Evolutionary conservation across 2,113 vertebrate species (phyloP), one percentile per base, ranked within the genome.

Genomic region (Entomyzon cyanotis): DNA sequence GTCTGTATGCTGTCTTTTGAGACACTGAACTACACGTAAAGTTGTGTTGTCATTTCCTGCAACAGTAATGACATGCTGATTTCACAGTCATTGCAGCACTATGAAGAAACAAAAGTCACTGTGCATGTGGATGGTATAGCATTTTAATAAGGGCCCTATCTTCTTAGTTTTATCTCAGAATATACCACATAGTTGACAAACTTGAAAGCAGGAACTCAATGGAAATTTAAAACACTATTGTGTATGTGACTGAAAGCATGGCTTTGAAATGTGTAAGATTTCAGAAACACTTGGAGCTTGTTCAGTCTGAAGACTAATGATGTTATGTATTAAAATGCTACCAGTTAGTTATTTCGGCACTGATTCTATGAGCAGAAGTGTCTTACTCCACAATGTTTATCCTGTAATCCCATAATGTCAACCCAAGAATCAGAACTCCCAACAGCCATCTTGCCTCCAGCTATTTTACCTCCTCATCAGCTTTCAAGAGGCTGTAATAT

Each of bases 391-490:
- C 70, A 55, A 18, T 77, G 67, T 93, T 94, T 94, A 85, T 80
- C 70, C 78, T 76, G 79, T 85, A 95, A 96, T 84, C 62, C 67
- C 59, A 42, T n/a, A 73, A 21, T 80, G 78, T 73, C 93, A 87
- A 83, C 52, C 25, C 65, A 88, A 73, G 78, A 87, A 79, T 70
- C 75, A 91, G 50, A 90, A 87, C 37, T 89, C 78, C 75, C 80
- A 94, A 68, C 69, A 89, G 73, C 68, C 52, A 71, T 39, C 52
- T 92, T 91, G 91, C 92, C 86, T 97, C 87, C 70, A 96, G 89
- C 75, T 91, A 94, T 94, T 95, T 93, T 59, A 83, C 39, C 67
- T 85, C 81, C 67, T 87, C 81, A 62, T 78, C 76, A 96, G 70
- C 84, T 89, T 95, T 95, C 87, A 87, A 83, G 91, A 94, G 17